Conservation (phyloP, 2,113 vertebrate species). For the Thamnaconus septentrionalis region DNA sequence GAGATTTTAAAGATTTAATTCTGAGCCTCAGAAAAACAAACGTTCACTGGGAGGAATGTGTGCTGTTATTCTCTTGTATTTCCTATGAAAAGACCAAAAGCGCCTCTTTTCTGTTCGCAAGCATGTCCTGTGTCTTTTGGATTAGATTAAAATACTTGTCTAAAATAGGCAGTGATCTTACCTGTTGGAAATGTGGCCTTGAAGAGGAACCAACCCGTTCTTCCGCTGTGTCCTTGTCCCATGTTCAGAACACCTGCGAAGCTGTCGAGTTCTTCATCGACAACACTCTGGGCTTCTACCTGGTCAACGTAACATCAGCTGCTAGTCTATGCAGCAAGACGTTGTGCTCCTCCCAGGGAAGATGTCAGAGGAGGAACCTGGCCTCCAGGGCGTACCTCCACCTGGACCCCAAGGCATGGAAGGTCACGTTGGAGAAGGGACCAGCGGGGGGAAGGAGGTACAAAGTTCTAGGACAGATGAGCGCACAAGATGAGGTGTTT, state of each 20-base stretch:
- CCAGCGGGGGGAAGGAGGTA: conserved; percentile 34
- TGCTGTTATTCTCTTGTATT: too few relatives aligned
- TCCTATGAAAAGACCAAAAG: too few relatives aligned
- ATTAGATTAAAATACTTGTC: neutral
- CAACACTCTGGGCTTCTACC: conserved; percentile 67
- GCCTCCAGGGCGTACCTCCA: conserved; percentile 68
- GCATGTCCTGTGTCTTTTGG: too few relatives aligned
- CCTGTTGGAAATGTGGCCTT: neutral
- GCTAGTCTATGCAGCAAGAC: conserved; percentile 69
- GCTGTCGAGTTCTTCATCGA: conserved; percentile 70
- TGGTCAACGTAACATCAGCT: conserved; percentile 78
- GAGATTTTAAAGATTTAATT: too few relatives aligned
- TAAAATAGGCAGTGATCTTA: neutral
- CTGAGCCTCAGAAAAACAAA: too few relatives aligned
- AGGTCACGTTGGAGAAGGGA: conserved; percentile 40
- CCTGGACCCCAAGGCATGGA: conserved; percentile 68
- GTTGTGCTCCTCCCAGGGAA: conserved; percentile 70
- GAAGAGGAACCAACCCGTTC: neutral
- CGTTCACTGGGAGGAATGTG: too few relatives aligned
- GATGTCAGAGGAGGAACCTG: conserved; percentile 65
- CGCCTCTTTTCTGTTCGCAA: too few relatives aligned
- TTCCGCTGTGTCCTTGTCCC: neutral
- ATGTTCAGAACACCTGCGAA: conserved; percentile 58
- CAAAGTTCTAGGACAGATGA: conserved; percentile 45
- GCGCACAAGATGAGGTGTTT: neutral